Conservation (phyloP, 2,113 vertebrate genomes). For the Rhinoderma darwinii region DNA sequence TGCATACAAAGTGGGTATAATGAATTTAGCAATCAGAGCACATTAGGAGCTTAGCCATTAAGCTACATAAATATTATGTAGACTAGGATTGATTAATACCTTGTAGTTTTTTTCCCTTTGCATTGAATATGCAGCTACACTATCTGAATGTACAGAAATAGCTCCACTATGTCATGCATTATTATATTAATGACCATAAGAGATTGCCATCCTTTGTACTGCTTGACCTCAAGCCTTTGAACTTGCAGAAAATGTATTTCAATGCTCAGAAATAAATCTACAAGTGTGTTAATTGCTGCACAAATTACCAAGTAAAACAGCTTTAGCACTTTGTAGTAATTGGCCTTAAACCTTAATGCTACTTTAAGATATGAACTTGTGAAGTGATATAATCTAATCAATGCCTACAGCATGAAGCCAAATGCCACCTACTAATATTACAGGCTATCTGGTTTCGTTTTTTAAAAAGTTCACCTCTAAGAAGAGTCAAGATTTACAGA, state of each 20-base stretch:
- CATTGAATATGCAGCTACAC: constrained; percentile 20
- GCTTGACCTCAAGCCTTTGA: constrained; percentile 54
- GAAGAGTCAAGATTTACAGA: constrained; percentile 43
- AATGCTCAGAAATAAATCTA: constrained; percentile 52
- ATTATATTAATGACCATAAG: constrained; percentile 34
- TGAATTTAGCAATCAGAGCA: constrained; percentile 42
- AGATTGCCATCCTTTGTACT: constrained; percentile 41
- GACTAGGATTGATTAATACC: constrained; percentile 33
- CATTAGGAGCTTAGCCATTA: constrained; percentile 47
- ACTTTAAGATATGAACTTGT: constrained; percentile 52
- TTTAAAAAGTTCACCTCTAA: constrained; percentile 50
- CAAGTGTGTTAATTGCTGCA: constrained; percentile 42
- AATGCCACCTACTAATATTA: constrained; percentile 38
- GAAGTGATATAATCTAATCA: constrained; percentile 46
- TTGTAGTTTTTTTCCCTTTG: constrained; percentile 37
- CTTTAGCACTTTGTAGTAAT: constrained; percentile 57
- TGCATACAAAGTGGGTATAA: constrained; percentile 40
- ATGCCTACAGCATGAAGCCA: constrained; percentile 40
- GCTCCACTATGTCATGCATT: neutral
- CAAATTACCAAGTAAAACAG: constrained; percentile 55
- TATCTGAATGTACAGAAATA: constrained; percentile 31
- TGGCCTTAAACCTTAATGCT: constrained; percentile 56
- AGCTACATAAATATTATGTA: constrained; percentile 50
- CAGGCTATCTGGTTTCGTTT: constrained; percentile 36
- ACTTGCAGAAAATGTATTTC: constrained; percentile 45